Percentiles rank a stretch among this genome's conserved stretches.
phyloP scores from a whole-genome alignment of 2,888 invertebrate genomes.

The Melangyna quadrimaculata region DNA sequence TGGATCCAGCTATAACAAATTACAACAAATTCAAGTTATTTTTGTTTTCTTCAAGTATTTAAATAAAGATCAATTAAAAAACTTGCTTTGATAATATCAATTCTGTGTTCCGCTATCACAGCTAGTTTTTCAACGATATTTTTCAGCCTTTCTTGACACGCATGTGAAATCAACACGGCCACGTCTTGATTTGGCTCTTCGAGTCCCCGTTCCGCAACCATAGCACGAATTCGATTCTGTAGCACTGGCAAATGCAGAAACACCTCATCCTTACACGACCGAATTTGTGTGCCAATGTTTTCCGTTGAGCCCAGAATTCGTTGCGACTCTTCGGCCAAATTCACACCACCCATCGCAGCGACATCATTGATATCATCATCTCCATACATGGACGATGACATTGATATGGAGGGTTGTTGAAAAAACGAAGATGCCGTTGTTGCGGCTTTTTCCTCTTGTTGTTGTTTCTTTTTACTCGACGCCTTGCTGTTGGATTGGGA shows the following conservation, averaged over 20 bases:
- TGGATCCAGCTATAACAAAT: conserved; percentile 86
- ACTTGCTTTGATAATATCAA: conserved; percentile 94
- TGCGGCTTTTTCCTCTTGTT: conserved; percentile 83
- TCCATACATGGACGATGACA: conserved; percentile 84
- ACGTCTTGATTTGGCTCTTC: conserved; percentile 93
- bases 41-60: not conserved
- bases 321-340: conserved; percentile 97
- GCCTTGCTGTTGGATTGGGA: conserved; percentile 82
- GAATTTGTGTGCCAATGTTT: conserved; percentile 92
- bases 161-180: conserved; percentile 95
- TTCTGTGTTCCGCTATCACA: conserved; percentile 95
- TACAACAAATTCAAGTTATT: not conserved
- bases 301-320: conserved; percentile 95
- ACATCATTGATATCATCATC: conserved; percentile 99
- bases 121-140: conserved; percentile 95
- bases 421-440: conserved; percentile 81
- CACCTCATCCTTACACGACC: conserved; percentile 96
- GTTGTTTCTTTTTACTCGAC: conserved; percentile 89
- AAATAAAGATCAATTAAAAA: not conserved
- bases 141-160: conserved; percentile 95
- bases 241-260: conserved; percentile 90
- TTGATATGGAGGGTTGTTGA: conserved; percentile 82
- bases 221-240: conserved; percentile 88
- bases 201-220: conserved; percentile 88
- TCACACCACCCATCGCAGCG: conserved; percentile 99